Percentiles rank a stretch among this genome's conserved stretches.
Conservation (phyloP, 2,797 vertebrate genomes). For the Liparis tanakae region DNA sequence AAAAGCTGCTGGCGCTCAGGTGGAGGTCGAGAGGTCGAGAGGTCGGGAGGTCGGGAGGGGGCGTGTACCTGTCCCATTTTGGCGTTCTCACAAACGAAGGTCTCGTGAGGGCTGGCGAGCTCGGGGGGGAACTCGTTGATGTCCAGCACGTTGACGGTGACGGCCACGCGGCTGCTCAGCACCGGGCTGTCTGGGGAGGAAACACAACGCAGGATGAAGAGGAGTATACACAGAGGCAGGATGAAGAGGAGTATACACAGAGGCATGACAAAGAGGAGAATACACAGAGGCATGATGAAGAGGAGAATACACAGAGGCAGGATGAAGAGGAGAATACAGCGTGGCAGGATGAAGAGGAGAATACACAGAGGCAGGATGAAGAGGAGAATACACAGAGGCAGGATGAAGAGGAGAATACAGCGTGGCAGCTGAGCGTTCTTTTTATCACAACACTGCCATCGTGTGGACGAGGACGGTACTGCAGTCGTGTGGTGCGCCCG, state of each 20-base stretch:
- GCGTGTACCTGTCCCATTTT: conserved; percentile 91
- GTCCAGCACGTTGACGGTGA: conserved; percentile 94
- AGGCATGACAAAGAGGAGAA: too few relatives aligned
- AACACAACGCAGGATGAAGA: conserved; percentile 19
- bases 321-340: too few relatives aligned
- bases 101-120: conserved; percentile 92
- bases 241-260: too few relatives aligned
- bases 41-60: too few relatives aligned
- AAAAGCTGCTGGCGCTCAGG: too few relatives aligned
- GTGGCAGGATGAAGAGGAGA: too few relatives aligned
- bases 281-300: too few relatives aligned
- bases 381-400: too few relatives aligned
- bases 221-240: not conserved
- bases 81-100: conserved; percentile 95
- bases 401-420: too few relatives aligned
- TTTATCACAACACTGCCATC: conserved; percentile 71
- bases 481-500: not conserved
- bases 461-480: conserved; percentile 65
- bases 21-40: not conserved
- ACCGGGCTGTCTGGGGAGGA: conserved; percentile 89
- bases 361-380: too few relatives aligned
- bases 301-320: too few relatives aligned
- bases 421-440: not conserved
- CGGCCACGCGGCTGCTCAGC: conserved; percentile 91
- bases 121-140: conserved; percentile 99